These are phyloP conservation scores for Hypanus sabinus DNA, from an alignment of 2,113 vertebrate species.

Conservation along the genomic window DNA sequence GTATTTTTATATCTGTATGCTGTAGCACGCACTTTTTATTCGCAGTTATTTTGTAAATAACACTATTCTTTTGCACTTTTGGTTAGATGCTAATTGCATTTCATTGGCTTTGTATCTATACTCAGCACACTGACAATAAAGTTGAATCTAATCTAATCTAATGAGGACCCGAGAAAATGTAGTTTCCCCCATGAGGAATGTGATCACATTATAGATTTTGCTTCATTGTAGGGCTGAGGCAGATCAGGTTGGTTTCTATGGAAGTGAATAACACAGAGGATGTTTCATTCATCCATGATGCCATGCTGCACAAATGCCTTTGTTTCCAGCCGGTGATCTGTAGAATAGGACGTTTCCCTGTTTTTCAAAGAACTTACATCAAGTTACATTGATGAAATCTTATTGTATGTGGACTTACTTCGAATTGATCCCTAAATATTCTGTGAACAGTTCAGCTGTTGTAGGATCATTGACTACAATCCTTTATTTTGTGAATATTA, in stretches of 20 bases:
- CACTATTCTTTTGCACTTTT: too few species aligned
- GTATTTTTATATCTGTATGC: too few species aligned
- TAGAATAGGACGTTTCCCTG: neutral
- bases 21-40: too few species aligned
- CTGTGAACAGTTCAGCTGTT: neutral
- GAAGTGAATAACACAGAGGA: neutral
- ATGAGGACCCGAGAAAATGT: neutral
- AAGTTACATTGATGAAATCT: neutral
- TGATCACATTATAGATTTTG: neutral
- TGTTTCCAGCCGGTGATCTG: neutral
- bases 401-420: neutral
- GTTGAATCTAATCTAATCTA: too few species aligned
- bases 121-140: too few species aligned
- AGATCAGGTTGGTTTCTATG: neutral
- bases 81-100: too few species aligned
- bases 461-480: neutral
- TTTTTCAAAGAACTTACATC: neutral
- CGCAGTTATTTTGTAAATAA: too few species aligned
- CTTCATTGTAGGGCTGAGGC: neutral
- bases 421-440: neutral
- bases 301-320: neutral
- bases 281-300: neutral
- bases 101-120: too few species aligned
- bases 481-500: neutral
- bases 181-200: neutral